Base-by-base conservation (phyloP, 2,888 invertebrate species). In the Aradus depressus region DNA sequence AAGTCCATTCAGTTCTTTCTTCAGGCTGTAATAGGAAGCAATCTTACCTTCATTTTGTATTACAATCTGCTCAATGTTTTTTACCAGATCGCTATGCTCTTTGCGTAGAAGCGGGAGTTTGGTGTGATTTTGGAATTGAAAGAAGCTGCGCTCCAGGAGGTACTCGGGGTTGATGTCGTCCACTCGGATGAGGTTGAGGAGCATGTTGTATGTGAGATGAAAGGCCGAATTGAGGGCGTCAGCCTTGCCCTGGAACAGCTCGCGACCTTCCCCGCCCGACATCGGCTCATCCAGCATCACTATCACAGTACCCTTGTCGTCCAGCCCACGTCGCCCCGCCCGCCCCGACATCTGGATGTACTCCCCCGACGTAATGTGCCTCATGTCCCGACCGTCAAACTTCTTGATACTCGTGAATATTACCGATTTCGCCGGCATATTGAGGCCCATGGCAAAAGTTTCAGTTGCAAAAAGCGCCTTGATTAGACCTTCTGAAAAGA, bases 321-420 rank as follows among this genome's bases (percentile, higher is more conserved):
- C 98, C 41, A 96, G 72, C 51, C 98, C 97, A 67, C 98, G 79
- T 50, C 98, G 79, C 2, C 98, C 99, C 1, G 98, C 98, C 58
- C 99, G 78, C 1, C 99, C 98, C 10, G 96, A 92, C 98, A 99
- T 98, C 70, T 99, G 98, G 60, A 99, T 97, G 65, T 98, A 99
- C 70, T 99, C 98, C 5, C 98, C 98, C 0, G 96, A 96, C 0
- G 92, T 84, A 52, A 92, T 75, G 77, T 81, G 61, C 8, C 98
- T 74, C 63, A 89, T 88, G 64, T 90, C 87, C 66, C 84, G 89
- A 16, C 99, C 99, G 67, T 99, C 99, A 70, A 89, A 99, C 70
- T 99, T 99, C 52, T 91, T 78, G 32, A 89, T 85, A 38, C 82
- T 85, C 0, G 97, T 96, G 64, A 99, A 99, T 1, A 99, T 74